Conservation (phyloP, 2,797 vertebrate genomes). For the Alexandromys oeconomus region DNA sequence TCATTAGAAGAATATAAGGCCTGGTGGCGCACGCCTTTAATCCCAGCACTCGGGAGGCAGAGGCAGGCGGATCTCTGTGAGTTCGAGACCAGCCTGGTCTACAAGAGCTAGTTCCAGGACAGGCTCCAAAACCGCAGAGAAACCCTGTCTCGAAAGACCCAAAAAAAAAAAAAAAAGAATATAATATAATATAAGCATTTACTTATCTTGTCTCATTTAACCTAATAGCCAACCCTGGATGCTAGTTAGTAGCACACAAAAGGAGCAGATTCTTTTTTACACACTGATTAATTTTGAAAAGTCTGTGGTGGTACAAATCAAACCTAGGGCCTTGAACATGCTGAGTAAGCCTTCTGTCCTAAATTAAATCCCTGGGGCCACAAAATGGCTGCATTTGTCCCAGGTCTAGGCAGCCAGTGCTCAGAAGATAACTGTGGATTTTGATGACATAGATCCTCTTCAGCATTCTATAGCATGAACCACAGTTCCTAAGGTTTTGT, state of each 20-base stretch:
- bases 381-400: conserved; percentile 37
- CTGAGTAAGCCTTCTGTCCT: background rate
- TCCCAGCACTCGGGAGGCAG: too few relatives aligned
- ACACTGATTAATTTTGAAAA: conserved; percentile 43
- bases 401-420: background rate
- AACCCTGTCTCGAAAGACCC: too few relatives aligned
- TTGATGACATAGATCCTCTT: conserved; percentile 59
- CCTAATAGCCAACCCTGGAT: background rate
- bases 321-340: background rate
- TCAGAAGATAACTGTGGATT: conserved; percentile 15
- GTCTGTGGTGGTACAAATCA: background rate
- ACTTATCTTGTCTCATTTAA: conserved; percentile 33
- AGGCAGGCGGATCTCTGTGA: too few relatives aligned
- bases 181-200: background rate
- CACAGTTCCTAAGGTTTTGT: conserved; percentile 54
- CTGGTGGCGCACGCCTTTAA: too few relatives aligned
- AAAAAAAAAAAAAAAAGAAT: too few relatives aligned
- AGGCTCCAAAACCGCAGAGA: too few relatives aligned
- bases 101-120: too few relatives aligned
- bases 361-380: background rate
- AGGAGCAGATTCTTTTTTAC: background rate
- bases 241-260: conserved; percentile 4
- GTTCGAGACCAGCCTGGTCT: too few relatives aligned
- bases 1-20: conserved; percentile 14
- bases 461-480: conserved; percentile 43